A percentile compares a stretch with the other conserved stretches of the same genome.
These are phyloP conservation scores for Antheraea mylitta DNA, from an alignment of 1,140 invertebrate genomes.

Conservation along the genomic window DNA sequence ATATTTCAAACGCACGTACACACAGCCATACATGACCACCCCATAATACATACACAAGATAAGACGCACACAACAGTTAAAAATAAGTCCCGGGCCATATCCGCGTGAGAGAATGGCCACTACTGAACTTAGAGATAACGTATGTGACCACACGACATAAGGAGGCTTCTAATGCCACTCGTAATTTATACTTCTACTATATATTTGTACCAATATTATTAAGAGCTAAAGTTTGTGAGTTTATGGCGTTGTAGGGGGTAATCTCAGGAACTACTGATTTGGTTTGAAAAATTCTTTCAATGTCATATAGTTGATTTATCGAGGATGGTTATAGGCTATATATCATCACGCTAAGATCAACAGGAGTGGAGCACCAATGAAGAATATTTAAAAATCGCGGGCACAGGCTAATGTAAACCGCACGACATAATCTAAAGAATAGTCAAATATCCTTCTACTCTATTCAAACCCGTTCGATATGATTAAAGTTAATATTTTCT, in stretches of 20 bases:
- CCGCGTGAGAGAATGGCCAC: conserved; percentile 55
- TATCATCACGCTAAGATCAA: no score
- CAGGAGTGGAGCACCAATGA: no score
- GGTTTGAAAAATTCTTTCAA: no score
- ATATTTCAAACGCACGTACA: conserved; percentile 68
- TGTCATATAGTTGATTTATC: no score
- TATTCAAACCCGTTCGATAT: background rate
- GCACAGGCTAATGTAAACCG: no score
- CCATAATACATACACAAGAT: conserved; percentile 36
- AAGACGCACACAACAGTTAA: conserved; percentile 57
- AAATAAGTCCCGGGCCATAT: conserved; percentile 62
- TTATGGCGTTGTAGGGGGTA: no score
- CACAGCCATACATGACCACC: conserved; percentile 42
- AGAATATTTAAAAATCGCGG: no score
- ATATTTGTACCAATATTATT: no score
- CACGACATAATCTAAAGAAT: background rate
- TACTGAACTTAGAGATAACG: conserved; percentile 21
- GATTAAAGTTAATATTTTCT: background rate
- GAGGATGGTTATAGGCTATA: no score
- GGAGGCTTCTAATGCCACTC: background rate
- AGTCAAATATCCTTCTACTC: background rate
- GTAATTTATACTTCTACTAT: no score
- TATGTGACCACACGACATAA: conserved; percentile 20
- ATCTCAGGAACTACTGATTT: no score
- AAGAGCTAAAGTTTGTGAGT: no score